Base-by-base conservation (phyloP, 2,888 invertebrate genomes). In the Phaedon cochleariae region DNA sequence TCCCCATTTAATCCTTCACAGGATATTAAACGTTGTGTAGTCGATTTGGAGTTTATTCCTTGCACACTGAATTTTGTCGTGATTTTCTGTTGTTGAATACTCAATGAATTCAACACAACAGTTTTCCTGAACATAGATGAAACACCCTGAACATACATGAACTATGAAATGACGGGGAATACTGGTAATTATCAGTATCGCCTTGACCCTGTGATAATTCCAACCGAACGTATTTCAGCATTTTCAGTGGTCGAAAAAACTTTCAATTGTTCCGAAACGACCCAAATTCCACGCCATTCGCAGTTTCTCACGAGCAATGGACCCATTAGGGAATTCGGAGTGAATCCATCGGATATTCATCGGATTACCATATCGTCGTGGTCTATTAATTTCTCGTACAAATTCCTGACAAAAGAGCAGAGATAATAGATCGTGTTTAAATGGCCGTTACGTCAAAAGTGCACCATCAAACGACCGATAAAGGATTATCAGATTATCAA, bases 291-390 rank as follows among this genome's bases (percentile, higher is more conserved):
- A 37, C 20, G n/a, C 37, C 22, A 34, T 53, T 31, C 31, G 31
- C 20, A 5, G 22, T 41, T 41, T 22, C 22, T 22, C 17, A 54
- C 41, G 57, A n/a, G 6, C 12, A 12, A 34, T 34, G 34, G 31
- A n/a, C 37, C 41, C 41, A 15, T 9, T 37, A 54, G 45, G 57
- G 45, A 46, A 26, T 57, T 45, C 57, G 4, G 1, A 41, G 41
- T n/a, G 15, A 41, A 15, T 15, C 15, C 41, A 12, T 41, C 41
- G 15, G 15, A 41, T 41, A 41, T n/a, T n/a, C 41, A 41, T 4
- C 41, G 41, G 41, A 57, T 57, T 57, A 57, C 22, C 22, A 57
- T 57, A 45, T 37, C 26, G 57, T 45, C 57, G 37, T 45, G 57
- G 45, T 57, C 57, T 45, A 26, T 17, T 18, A 57, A 46, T 45